Percentiles rank a stretch among this genome's conserved stretches.
Evolutionary conservation across 2,888 invertebrate genomes (phyloP).

Genomic region (Alsophila aescularia): DNA sequence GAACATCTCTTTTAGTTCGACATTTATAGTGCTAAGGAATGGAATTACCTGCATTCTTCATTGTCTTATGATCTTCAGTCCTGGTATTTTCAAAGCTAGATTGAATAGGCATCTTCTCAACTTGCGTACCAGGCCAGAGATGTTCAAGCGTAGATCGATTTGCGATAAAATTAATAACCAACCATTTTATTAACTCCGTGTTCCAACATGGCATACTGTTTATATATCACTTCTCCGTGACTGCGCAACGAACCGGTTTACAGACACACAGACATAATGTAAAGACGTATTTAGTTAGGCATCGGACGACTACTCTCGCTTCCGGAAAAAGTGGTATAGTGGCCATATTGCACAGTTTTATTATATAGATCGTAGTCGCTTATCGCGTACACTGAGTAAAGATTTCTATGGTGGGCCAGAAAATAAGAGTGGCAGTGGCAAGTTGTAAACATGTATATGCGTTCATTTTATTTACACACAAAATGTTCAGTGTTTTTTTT

Average conservation of each 20-base stretch:
- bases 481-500: too few species aligned
- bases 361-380: neutral
- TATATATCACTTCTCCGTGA: neutral
- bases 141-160: neutral
- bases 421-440: too few species aligned
- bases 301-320: constrained; percentile 37
- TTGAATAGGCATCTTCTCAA: too few species aligned
- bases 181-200: neutral
- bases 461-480: too few species aligned
- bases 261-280: constrained; percentile 24
- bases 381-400: neutral
- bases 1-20: too few species aligned
- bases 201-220: constrained; percentile 1
- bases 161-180: neutral
- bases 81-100: too few species aligned
- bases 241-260: constrained; percentile 18
- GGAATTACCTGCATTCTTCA: too few species aligned
- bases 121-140: too few species aligned
- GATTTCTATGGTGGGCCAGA: too few species aligned
- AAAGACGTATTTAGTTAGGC: constrained; percentile 34
- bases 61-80: too few species aligned
- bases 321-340: constrained; percentile 36
- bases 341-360: constrained; percentile 15
- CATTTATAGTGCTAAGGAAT: too few species aligned
- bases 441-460: too few species aligned